These are phyloP conservation scores for Oreochromis mossambicus DNA, from an alignment of 2,797 vertebrate species.

Conservation along the genomic window DNA sequence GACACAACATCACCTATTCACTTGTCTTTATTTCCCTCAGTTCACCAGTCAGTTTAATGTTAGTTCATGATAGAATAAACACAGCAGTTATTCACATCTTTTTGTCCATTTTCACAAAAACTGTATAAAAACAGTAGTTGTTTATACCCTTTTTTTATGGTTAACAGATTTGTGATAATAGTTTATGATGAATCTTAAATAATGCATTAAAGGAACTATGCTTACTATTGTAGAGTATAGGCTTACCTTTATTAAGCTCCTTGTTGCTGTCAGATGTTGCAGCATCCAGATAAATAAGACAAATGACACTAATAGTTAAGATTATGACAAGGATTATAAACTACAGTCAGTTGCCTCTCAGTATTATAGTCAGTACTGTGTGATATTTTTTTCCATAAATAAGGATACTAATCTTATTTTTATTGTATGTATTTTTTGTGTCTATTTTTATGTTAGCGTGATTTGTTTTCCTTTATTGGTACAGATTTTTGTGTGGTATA, in stretches of 20 bases:
- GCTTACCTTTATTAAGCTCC: not conserved
- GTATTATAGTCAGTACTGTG: not conserved
- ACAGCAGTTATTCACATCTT: not conserved
- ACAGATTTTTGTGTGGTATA: not conserved
- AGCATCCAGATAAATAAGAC: not conserved
- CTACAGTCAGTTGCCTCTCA: not conserved
- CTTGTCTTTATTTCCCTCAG: rapidly evolving
- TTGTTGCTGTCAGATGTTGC: not conserved
- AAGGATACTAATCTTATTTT: not conserved
- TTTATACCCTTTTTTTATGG: not conserved
- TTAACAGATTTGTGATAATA: not conserved
- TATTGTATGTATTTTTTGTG: not conserved
- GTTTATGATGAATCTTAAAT: not conserved
- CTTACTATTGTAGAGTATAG: not conserved
- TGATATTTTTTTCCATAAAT: rapidly evolving
- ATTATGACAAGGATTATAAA: not conserved
- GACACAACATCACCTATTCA: not conserved
- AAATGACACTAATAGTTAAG: not conserved
- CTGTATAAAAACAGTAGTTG: rapidly evolving
- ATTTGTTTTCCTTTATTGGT: not conserved
- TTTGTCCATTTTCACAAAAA: not conserved
- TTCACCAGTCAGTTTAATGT: not conserved
- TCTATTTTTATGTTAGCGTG: rapidly evolving
- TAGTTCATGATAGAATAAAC: not conserved
- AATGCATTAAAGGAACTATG: not conserved